Evolutionary conservation across 2,888 invertebrate species (phyloP).

Genomic region (Hyposoter didymator): DNA sequence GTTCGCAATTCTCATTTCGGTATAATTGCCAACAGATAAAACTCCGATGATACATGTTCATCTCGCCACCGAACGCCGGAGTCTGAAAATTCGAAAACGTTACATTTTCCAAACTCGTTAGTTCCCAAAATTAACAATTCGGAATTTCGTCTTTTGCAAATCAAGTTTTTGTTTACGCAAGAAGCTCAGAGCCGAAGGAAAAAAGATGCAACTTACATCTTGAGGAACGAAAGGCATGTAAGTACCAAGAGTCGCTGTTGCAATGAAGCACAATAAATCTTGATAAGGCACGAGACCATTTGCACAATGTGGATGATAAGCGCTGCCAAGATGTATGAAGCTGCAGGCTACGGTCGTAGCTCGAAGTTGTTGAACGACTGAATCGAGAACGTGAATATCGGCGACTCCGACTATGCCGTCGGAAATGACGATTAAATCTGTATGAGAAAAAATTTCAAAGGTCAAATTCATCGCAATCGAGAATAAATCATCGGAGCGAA

Average conservation of each 20-base stretch:
- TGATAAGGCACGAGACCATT: slow-evolving; percentile 90
- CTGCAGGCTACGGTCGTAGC: slow-evolving; percentile 90
- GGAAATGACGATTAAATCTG: slow-evolving; percentile 90
- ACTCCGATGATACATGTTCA: slow-evolving; percentile 87
- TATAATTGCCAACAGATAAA: slow-evolving; percentile 85
- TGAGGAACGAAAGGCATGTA: slow-evolving; percentile 87
- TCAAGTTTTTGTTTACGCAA: too few species aligned
- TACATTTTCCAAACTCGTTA: background rate
- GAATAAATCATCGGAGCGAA: background rate
- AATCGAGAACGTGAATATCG: slow-evolving; percentile 90
- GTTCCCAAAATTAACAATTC: background rate
- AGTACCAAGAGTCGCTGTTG: slow-evolving; percentile 90
- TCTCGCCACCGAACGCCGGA: slow-evolving; percentile 73
- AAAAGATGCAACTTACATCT: slow-evolving; percentile 82
- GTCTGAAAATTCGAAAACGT: slow-evolving; percentile 66
- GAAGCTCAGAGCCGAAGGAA: too few species aligned
- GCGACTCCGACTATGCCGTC: slow-evolving; percentile 91
- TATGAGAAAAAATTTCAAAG: slow-evolving; percentile 71
- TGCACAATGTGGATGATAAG: slow-evolving; percentile 88
- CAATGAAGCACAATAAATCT: slow-evolving; percentile 90
- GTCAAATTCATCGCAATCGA: slow-evolving; percentile 2
- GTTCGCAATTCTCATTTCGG: slow-evolving; percentile 72
- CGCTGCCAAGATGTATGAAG: slow-evolving; percentile 89
- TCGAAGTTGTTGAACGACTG: slow-evolving; percentile 89
- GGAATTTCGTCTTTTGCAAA: too few species aligned